Evolutionary conservation across 2,113 vertebrate species (phyloP), one percentile per base, ranked within the genome.

Genomic region (Oophaga pumilio): DNA sequence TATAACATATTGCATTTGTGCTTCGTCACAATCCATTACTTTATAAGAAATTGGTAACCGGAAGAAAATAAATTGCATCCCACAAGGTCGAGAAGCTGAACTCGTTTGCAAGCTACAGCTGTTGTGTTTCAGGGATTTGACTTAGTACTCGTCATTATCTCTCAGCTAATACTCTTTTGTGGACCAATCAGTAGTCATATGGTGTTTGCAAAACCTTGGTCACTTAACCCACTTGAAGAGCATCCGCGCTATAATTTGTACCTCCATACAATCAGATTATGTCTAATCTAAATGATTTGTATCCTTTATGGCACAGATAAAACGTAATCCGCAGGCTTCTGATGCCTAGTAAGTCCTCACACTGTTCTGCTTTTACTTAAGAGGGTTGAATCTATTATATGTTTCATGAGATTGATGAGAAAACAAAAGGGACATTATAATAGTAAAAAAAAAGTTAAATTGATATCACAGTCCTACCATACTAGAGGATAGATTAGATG

Each of bases 221-320:
- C 92, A 93, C 91, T 93, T 95, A 96, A 94, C 94, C 94, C 94
- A 94, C 92, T 94, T 93, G 92, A 93, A 94, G 90, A 91, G 95
- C 89, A 93, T 95, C 94, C 93, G 93, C 93, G 91, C 91, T 94
- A 92, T 93, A 94, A 94, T 94, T 94, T 95, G 94, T 94, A 93
- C 89, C 92, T 93, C 93, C 91, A 92, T 93, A 91, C 92, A 95
- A 96, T 95, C 95, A 95, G 95, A 96, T 97, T 96, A 96, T 81
- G 91, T 93, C 91, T 95, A 95, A 95, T 94, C 95, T 95, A 94
- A 95, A 95, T 93, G 93, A 95, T 91, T 91, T 91, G 91, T 93
- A 90, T 94, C 94, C 94, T 96, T 92, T 93, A 92, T 93, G 93
- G 91, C 85, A 92, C 91, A 92, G 93, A 94, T 93, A 91, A 95